Percentiles rank a stretch among this genome's conserved stretches.
Evolutionary conservation across 2,113 vertebrate genomes (phyloP).

Genomic region (Orthonyx spaldingii): DNA sequence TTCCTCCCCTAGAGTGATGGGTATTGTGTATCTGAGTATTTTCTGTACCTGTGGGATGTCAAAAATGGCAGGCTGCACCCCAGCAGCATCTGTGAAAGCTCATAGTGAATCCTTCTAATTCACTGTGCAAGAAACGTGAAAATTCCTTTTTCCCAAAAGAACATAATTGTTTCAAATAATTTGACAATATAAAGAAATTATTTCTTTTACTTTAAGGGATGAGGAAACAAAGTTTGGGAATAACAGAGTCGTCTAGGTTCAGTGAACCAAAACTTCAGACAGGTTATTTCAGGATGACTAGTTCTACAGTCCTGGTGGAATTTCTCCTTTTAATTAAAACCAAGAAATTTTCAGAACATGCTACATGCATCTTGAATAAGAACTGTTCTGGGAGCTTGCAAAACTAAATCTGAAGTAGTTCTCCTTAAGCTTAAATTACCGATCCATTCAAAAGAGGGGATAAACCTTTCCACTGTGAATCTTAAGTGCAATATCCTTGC

Average conservation of each 20-base stretch:
- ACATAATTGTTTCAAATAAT: neutral
- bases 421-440: neutral
- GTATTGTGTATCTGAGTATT: neutral
- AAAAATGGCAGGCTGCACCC: neutral
- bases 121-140: neutral
- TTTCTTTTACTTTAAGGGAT: neutral
- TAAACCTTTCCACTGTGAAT: neutral
- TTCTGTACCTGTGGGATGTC: neutral
- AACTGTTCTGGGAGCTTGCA: neutral
- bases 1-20: neutral
- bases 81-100: neutral
- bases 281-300: neutral
- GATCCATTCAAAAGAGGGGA: neutral
- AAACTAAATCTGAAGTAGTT: neutral
- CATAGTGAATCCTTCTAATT: neutral
- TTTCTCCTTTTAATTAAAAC: slow-evolving; percentile 28
- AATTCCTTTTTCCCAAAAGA: neutral
- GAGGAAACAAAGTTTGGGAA: neutral
- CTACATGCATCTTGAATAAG: neutral
- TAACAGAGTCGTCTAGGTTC: neutral
- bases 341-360: neutral
- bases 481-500: neutral
- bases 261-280: neutral
- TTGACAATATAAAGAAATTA: neutral
- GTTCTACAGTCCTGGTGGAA: neutral